These are phyloP conservation scores for Hololepta plana DNA, from an alignment of 2,888 invertebrate species.

Conservation along the genomic window DNA sequence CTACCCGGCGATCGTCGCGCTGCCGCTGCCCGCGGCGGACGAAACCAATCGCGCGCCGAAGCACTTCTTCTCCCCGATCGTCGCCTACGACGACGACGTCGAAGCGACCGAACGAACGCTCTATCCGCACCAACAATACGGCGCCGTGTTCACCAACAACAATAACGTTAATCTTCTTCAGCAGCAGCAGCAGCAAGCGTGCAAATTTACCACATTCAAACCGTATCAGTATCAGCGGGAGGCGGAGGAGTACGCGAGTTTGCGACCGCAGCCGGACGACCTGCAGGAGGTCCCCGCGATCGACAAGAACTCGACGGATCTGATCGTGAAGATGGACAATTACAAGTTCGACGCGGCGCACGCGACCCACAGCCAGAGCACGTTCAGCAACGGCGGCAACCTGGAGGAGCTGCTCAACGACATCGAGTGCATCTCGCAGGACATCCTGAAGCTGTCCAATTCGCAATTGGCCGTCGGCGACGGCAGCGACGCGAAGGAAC, in stretches of 20 bases:
- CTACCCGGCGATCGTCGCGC: conserved; percentile 19
- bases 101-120: conserved; percentile 9
- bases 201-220: too few species aligned
- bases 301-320: conserved; percentile 19
- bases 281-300: conserved; percentile 6
- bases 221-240: conserved; percentile 20
- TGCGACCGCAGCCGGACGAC: conserved; percentile 17
- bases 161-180: neutral
- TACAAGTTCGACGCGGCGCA: conserved; percentile 16
- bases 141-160: conserved; percentile 8
- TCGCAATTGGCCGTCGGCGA: conserved; percentile 7
- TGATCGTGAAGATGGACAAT: conserved; percentile 26
- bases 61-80: conserved; percentile 31
- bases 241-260: too few species aligned
- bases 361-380: conserved; percentile 14
- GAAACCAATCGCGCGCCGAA: conserved; percentile 18
- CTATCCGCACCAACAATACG: conserved; percentile 12
- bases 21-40: conserved; percentile 7
- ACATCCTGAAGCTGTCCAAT: conserved; percentile 18
- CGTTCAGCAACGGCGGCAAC: conserved; percentile 33
- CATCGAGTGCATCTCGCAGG: conserved; percentile 39
- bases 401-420: conserved; percentile 50
- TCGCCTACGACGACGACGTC: conserved; percentile 14
- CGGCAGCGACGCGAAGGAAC: conserved; percentile 7
- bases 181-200: neutral